A percentile compares a stretch with the other conserved stretches of the same genome.
These are phyloP conservation scores for Troides aeacus DNA, from an alignment of 2,888 invertebrate species.

Conservation along the genomic window DNA sequence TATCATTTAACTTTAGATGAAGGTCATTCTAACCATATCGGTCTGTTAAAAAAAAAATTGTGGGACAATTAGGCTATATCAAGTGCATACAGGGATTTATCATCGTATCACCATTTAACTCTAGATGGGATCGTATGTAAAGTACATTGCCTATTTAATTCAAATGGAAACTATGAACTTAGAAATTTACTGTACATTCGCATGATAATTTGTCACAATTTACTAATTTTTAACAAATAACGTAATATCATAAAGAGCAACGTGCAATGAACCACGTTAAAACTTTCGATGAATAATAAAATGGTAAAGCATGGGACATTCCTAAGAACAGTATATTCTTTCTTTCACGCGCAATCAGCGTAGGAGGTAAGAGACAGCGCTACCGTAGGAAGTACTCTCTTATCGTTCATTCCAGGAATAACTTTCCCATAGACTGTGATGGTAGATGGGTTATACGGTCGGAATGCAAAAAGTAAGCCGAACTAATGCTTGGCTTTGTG, in stretches of 20 bases:
- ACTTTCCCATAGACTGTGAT: slow-evolving; percentile 66
- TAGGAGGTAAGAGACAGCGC: slow-evolving; percentile 43
- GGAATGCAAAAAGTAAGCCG: slow-evolving; percentile 62
- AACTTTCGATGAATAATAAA: slow-evolving; percentile 70
- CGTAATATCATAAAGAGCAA: slow-evolving; percentile 35
- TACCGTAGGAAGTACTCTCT: slow-evolving; percentile 60
- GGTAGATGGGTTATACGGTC: slow-evolving; percentile 45
- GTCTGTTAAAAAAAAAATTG: no score
- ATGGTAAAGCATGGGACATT: slow-evolving; percentile 64
- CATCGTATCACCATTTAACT: no score
- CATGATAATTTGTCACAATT: slow-evolving; percentile 5
- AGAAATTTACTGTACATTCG: no score
- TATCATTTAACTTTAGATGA: no score
- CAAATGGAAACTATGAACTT: no score
- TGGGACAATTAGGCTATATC: no score
- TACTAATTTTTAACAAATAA: slow-evolving; percentile 34
- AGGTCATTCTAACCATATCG: no score
- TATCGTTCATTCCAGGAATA: slow-evolving; percentile 76
- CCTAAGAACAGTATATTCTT: slow-evolving; percentile 45
- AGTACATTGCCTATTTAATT: no score
- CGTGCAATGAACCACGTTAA: slow-evolving; percentile 34
- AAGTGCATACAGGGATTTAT: no score
- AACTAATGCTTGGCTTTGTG: slow-evolving; percentile 36
- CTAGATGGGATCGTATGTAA: no score
- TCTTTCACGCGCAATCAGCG: slow-evolving; percentile 30